A percentile compares a stretch with the other conserved stretches of the same genome.
Evolutionary conservation across 1,140 invertebrate genomes (phyloP).

Genomic region (Bombus sylvicola): DNA sequence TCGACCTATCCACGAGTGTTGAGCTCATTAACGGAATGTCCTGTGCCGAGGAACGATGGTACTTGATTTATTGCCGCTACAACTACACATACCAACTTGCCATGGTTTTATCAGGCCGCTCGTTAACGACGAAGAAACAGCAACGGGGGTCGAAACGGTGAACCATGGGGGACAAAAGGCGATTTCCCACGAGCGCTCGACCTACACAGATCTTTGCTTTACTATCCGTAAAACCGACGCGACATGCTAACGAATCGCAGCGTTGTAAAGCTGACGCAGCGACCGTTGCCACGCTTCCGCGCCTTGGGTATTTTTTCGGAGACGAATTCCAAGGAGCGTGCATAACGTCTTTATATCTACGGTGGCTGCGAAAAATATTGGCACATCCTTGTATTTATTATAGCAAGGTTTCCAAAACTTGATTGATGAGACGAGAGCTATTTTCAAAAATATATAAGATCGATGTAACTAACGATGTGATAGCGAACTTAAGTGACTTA

Average conservation of each 20-base stretch:
- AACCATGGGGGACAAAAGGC: slow-evolving; percentile 30
- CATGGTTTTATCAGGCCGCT: slow-evolving; percentile 43
- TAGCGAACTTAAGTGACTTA: no score
- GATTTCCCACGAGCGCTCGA: slow-evolving; percentile 41
- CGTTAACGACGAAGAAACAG: slow-evolving; percentile 16
- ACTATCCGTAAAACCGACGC: slow-evolving; percentile 4
- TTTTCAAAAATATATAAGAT: no score
- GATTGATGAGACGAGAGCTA: no score
- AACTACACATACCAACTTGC: slow-evolving; percentile 37
- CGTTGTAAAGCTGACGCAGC: slow-evolving; percentile 53
- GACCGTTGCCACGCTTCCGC: slow-evolving; percentile 1
- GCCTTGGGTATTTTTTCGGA: not conserved
- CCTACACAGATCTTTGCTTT: not conserved
- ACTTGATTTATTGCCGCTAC: slow-evolving; percentile 47
- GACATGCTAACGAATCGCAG: slow-evolving; percentile 40
- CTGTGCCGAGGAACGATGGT: slow-evolving; percentile 9
- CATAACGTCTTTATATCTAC: no score
- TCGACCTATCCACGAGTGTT: slow-evolving; percentile 15
- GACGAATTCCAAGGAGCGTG: no score
- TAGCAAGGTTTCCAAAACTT: no score
- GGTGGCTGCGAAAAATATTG: no score
- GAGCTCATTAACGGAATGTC: slow-evolving; percentile 40
- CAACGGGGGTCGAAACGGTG: slow-evolving; percentile 5
- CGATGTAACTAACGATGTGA: no score
- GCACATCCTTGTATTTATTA: no score